A percentile compares a stretch with the other conserved stretches of the same genome.
phyloP scores from a whole-genome alignment of 1,140 invertebrate genomes.

The Drosophila carrolli region DNA sequence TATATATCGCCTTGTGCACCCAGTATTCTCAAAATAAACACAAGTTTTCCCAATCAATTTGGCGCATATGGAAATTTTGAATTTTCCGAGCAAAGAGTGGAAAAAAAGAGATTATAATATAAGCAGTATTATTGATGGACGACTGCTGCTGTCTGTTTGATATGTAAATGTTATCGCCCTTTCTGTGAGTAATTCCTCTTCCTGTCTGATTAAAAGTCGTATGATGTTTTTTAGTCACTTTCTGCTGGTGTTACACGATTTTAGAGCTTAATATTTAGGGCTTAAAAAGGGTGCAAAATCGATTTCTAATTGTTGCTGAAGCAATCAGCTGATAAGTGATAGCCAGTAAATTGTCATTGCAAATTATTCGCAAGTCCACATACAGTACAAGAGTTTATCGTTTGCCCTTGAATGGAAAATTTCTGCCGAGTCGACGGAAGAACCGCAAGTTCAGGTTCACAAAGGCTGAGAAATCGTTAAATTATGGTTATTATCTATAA shows the following conservation, averaged over 20 bases:
- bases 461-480: not conserved
- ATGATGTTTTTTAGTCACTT: not conserved
- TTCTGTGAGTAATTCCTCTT: slow-evolving; percentile 24
- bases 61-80: slow-evolving; percentile 20
- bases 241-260: not conserved
- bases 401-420: not conserved
- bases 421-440: not conserved
- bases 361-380: slow-evolving; percentile 18
- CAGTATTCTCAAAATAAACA: slow-evolving; percentile 25
- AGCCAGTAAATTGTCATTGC: slow-evolving; percentile 1
- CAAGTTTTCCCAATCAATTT: slow-evolving; percentile 31
- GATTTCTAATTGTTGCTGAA: slow-evolving; percentile 31
- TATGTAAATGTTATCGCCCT: slow-evolving; percentile 22
- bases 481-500: slow-evolving; percentile 1
- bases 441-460: slow-evolving; percentile 8
- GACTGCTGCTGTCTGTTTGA: not conserved
- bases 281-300: slow-evolving; percentile 7
- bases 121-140: slow-evolving; percentile 7
- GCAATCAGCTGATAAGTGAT: slow-evolving; percentile 12
- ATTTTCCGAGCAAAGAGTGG: not conserved
- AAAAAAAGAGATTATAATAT: slow-evolving; percentile 1
- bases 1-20: slow-evolving; percentile 6
- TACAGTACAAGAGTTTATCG: not conserved
- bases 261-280: not conserved
- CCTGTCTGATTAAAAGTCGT: slow-evolving; percentile 32